Evolutionary conservation across 2,888 invertebrate species (phyloP).

Genomic region (Eupelmus urozonus): DNA sequence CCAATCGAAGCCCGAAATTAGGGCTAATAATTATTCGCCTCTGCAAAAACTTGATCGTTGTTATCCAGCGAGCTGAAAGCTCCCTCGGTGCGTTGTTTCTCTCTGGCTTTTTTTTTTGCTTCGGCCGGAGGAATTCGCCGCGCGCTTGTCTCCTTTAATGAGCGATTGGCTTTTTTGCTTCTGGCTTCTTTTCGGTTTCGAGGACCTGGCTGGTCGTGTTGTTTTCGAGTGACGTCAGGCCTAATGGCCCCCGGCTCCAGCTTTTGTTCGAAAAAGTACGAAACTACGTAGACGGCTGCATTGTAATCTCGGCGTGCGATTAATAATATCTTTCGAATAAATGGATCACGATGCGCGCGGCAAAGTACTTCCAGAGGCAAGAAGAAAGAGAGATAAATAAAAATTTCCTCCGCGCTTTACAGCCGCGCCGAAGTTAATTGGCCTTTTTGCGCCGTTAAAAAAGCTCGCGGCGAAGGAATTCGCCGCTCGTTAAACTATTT

Average conservation of each 20-base stretch:
- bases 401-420: too few species aligned
- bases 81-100: neutral
- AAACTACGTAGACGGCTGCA: too few species aligned
- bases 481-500: slow-evolving; percentile 46
- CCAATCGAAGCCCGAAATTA: slow-evolving; percentile 32
- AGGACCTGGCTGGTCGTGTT: too few species aligned
- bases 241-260: too few species aligned
- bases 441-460: slow-evolving; percentile 12
- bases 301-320: neutral
- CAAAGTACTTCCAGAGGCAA: neutral
- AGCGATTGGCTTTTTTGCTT: neutral
- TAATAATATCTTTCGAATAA: neutral
- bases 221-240: too few species aligned
- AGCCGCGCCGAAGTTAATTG: too few species aligned
- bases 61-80: neutral
- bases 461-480: slow-evolving; percentile 16
- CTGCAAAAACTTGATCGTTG: slow-evolving; percentile 20
- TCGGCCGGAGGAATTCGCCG: neutral
- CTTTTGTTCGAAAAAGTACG: too few species aligned
- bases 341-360: too few species aligned
- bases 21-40: slow-evolving; percentile 30
- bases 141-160: neutral
- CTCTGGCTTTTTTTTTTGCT: neutral
- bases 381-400: too few species aligned
- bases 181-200: neutral